Evolutionary conservation across 1,140 invertebrate species (phyloP).

Genomic region (Aphis craccivora): DNA sequence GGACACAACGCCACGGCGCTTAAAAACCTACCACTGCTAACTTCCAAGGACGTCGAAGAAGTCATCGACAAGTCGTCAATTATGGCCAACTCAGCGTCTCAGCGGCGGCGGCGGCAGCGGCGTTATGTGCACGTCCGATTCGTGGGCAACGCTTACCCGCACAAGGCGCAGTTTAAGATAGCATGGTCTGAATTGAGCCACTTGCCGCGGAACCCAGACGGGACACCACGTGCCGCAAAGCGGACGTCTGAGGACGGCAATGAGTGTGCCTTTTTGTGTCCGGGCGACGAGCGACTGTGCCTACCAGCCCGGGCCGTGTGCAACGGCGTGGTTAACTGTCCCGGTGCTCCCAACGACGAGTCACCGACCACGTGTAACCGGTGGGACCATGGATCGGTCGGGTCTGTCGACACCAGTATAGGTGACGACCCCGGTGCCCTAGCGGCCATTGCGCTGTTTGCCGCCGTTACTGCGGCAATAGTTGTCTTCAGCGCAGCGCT

Average conservation of each 20-base stretch:
- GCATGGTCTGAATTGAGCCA: conserved; percentile 88
- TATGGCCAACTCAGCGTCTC: background rate
- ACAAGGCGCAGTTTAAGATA: conserved; percentile 82
- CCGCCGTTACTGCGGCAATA: background rate
- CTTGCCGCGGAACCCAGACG: conserved; percentile 80
- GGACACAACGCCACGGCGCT: conserved; percentile 82
- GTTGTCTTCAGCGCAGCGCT: background rate
- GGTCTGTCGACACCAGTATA: background rate
- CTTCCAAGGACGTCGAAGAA: conserved; percentile 71
- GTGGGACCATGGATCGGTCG: background rate
- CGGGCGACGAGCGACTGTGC: conserved; percentile 80
- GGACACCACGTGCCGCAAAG: conserved; percentile 69
- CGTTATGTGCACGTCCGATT: conserved; percentile 71
- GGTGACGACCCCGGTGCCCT: background rate
- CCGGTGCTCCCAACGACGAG: conserved; percentile 66
- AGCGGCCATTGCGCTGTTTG: conserved; percentile 11
- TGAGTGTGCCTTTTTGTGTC: conserved; percentile 74
- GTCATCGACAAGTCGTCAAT: conserved; percentile 63
- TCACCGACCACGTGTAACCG: conserved; percentile 36
- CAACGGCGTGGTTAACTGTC: conserved; percentile 87
- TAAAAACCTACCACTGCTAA: conserved; percentile 77
- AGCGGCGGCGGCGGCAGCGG: conserved; percentile 60
- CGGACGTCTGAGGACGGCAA: background rate
- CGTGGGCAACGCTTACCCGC: conserved; percentile 77
- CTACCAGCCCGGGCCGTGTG: conserved; percentile 82